Evolutionary conservation across 1,140 invertebrate genomes (phyloP), one percentile per base, ranked within the genome.

Genomic region (Ooceraea biroi): DNA sequence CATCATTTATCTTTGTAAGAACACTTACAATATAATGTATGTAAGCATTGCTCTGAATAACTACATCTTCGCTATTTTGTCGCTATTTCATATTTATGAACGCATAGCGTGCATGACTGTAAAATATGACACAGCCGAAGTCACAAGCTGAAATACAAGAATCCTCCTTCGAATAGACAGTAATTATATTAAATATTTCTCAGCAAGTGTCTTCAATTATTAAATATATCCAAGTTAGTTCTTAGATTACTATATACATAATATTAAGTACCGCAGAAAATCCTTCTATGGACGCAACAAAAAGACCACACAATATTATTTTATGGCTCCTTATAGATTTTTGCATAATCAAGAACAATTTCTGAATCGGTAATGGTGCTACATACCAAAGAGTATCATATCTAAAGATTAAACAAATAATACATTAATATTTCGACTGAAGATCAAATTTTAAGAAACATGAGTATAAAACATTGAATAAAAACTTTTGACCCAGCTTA

Each of bases 331-430:
- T 82, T 0, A 44, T 3, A 73, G 60, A 71, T 85, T 58, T 68
- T 22, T 84, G 48, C 78, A 88, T 74, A 5, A 84, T 17, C 46
- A 85, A 60, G 10, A 86, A 50, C 27, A 86, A 63, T 69, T 82
- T 84, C 48, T 88, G 73, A 12, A 41, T 17, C 8, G 61, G 27
- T 19, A 68, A 10, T 7, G 85, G 71, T 22, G 78, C 52, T 36
- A 12, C 57, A 17, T 85, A 80, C 85, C 83, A 89, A 36, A 36
- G 36, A 36, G 36, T 36, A 36, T 36, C n/a, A n/a, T n/a, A 36
- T 3, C 36, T 36, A 36, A 36, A 36, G 7, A 3, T 3, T 36
- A 36, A 36, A 36, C 7, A 7, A 3, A 7, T 30, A 84, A 57
- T 12, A 57, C 63, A 12, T 10, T 25, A 27, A 36, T 84, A 88